These are phyloP conservation scores for Drosophila kepulauana DNA, from an alignment of 1,140 invertebrate species.

Conservation along the genomic window DNA sequence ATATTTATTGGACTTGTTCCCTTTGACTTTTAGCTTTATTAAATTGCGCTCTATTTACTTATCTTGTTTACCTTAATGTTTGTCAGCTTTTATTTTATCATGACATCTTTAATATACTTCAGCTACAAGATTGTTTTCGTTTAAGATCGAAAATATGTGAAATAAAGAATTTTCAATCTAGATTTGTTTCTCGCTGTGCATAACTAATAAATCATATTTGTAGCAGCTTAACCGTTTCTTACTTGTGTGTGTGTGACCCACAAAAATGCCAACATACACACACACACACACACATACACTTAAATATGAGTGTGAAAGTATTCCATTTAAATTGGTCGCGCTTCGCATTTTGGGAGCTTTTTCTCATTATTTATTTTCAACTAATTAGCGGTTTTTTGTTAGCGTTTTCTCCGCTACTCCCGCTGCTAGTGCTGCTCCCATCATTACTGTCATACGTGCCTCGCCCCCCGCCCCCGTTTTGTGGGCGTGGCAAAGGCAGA, in stretches of 20 bases:
- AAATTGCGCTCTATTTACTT: too few relatives aligned
- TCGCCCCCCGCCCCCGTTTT: background rate
- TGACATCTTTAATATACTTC: too few relatives aligned
- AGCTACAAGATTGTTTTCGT: too few relatives aligned
- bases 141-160: too few relatives aligned
- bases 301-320: conserved; percentile 1
- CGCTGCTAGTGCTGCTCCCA: conserved; percentile 14
- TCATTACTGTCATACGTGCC: conserved; percentile 59
- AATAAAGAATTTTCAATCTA: too few relatives aligned
- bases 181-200: too few relatives aligned
- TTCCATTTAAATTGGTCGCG: conserved; percentile 35
- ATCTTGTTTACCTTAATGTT: too few relatives aligned
- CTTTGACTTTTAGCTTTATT: too few relatives aligned
- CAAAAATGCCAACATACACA: background rate
- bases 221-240: background rate
- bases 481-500: background rate
- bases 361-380: conserved; percentile 79
- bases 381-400: conserved; percentile 77
- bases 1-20: too few relatives aligned
- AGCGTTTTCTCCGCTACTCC: conserved; percentile 8
- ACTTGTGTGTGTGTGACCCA: conserved; percentile 9
- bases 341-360: conserved; percentile 55
- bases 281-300: background rate
- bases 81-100: too few relatives aligned
- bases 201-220: conserved; percentile 7